phyloP scores from a whole-genome alignment of 2,113 vertebrate species.

The Accipiter virgatus region DNA sequence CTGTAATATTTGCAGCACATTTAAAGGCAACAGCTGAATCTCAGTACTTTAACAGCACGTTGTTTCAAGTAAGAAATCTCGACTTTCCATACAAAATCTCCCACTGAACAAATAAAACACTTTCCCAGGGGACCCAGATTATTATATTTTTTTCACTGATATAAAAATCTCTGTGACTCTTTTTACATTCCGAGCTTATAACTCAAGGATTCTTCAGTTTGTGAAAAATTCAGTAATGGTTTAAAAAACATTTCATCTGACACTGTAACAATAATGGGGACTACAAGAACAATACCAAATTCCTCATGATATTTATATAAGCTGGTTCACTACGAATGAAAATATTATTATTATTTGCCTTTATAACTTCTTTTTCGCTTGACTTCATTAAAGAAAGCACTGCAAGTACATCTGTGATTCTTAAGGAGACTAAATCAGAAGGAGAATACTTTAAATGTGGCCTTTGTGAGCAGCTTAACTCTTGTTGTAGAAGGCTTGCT shows the following conservation, averaged over 20 bases:
- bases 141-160: not conserved
- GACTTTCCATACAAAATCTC: not conserved
- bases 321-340: not conserved
- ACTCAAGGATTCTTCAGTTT: not conserved
- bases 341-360: not conserved
- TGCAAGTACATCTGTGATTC: not conserved
- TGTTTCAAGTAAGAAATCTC: not conserved
- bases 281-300: not conserved
- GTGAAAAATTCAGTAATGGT: not conserved
- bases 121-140: not conserved
- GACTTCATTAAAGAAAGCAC: not conserved
- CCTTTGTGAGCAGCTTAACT: not conserved
- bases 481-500: not conserved
- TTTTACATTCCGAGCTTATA: not conserved
- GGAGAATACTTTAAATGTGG: not conserved
- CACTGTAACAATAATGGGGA: not conserved
- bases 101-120: not conserved
- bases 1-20: not conserved
- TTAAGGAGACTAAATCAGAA: not conserved
- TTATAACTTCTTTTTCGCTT: not conserved
- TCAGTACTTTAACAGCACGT: not conserved
- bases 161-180: not conserved
- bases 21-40: not conserved
- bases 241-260: not conserved
- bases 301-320: not conserved